Conservation (phyloP, 1,140 invertebrate species). For the Rhyacophila brunnea region DNA sequence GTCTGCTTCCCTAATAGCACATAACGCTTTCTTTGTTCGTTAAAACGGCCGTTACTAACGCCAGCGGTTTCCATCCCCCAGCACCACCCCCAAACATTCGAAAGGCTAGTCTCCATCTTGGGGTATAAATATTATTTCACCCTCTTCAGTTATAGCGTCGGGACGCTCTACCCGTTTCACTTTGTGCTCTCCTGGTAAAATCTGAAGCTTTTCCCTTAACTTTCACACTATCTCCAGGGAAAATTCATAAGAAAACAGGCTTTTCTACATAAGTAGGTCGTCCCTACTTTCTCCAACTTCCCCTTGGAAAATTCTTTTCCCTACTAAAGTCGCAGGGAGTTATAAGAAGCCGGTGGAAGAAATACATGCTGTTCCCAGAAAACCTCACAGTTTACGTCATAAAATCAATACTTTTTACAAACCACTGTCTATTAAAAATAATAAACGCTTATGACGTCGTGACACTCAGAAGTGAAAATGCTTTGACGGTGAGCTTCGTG, state of each 20-base stretch:
- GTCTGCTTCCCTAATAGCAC: constrained; percentile 20
- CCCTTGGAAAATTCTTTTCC: constrained; percentile 8
- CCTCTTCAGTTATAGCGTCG: not conserved
- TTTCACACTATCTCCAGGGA: constrained; percentile 28
- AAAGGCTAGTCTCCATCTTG: not conserved
- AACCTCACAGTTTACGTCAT: not conserved
- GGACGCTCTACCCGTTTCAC: not conserved
- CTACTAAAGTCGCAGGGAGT: too few species aligned
- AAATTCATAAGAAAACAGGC: constrained; percentile 18
- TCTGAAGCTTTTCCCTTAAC: constrained; percentile 32
- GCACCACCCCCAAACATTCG: constrained; percentile 6
- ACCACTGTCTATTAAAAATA: too few species aligned
- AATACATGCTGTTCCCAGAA: not conserved
- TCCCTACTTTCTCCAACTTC: constrained; percentile 6
- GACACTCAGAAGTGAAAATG: too few species aligned
- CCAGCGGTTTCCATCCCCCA: not conserved
- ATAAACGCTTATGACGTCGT: too few species aligned
- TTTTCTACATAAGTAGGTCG: constrained; percentile 6
- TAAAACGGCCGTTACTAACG: constrained; percentile 22
- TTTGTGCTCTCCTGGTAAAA: constrained; percentile 15
- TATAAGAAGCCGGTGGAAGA: not conserved
- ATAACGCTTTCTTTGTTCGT: constrained; percentile 38
- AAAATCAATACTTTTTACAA: not conserved
- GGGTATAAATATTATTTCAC: not conserved
- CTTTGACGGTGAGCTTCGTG: too few species aligned